phyloP scores from a whole-genome alignment of 2,888 invertebrate species.

The Aricia artaxerxes region DNA sequence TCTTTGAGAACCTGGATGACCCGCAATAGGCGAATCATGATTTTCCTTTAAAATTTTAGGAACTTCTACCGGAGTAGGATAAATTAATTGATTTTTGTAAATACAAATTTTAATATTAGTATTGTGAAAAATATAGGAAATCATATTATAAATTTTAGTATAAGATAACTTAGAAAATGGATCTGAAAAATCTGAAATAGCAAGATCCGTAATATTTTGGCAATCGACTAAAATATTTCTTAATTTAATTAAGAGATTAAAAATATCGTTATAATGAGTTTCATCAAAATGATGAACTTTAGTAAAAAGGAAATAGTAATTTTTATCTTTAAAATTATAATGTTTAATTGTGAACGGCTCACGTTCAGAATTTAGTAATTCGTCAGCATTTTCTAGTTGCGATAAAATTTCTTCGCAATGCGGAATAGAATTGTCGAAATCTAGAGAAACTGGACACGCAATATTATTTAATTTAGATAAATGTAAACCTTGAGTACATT shows the following conservation, averaged over 20 bases:
- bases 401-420: constrained; percentile 26
- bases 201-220: constrained; percentile 20
- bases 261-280: constrained; percentile 23
- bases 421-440: constrained; percentile 36
- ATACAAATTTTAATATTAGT: too few species aligned
- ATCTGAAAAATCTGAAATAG: constrained; percentile 34
- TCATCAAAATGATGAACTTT: constrained; percentile 37
- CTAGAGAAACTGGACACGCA: constrained; percentile 35
- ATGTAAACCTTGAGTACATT: constrained; percentile 14
- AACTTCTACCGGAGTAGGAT: too few species aligned
- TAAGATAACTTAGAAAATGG: constrained; percentile 32
- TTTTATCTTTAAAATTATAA: constrained; percentile 31
- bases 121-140: not conserved
- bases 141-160: not conserved
- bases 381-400: constrained; percentile 31
- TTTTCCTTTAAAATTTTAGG: too few species aligned
- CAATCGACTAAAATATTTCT: constrained; percentile 28
- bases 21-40: too few species aligned
- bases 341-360: constrained; percentile 28
- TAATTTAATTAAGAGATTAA: constrained; percentile 6
- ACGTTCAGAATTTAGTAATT: constrained; percentile 17
- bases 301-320: constrained; percentile 33
- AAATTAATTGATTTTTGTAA: too few species aligned
- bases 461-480: constrained; percentile 31
- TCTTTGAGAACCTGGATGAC: too few species aligned